Evolutionary conservation across 1,140 invertebrate genomes (phyloP).

Genomic region (Drosophila carrolli): DNA sequence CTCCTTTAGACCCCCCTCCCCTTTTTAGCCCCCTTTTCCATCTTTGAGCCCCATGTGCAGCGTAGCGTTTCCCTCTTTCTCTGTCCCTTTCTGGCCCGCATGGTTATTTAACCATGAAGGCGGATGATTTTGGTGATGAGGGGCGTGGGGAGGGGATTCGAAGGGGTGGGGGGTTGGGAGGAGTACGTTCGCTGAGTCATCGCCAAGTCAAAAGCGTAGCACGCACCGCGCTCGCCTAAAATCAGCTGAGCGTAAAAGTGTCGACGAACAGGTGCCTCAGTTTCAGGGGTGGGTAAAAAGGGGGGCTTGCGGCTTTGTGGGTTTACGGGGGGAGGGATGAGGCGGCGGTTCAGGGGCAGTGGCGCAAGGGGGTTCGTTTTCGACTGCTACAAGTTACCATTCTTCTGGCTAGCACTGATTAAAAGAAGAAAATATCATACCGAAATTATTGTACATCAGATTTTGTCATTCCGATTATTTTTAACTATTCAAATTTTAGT

Average conservation of each 20-base stretch:
- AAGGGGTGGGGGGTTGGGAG: slow-evolving; percentile 14
- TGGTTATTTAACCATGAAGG: slow-evolving; percentile 71
- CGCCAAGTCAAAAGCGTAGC: slow-evolving; percentile 36
- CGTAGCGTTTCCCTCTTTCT: slow-evolving; percentile 46
- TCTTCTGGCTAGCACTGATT: too few species aligned
- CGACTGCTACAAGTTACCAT: too few species aligned
- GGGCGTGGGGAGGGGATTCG: slow-evolving; percentile 13
- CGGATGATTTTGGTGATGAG: slow-evolving; percentile 1
- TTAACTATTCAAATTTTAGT: too few species aligned
- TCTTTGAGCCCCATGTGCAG: slow-evolving; percentile 44
- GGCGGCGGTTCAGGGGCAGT: neutral
- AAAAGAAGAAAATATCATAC: too few species aligned
- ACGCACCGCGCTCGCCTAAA: slow-evolving; percentile 58
- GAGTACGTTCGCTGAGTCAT: slow-evolving; percentile 39
- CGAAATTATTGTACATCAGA: too few species aligned
- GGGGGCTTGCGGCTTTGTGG: neutral
- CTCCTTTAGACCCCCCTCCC: neutral
- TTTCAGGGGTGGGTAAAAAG: neutral
- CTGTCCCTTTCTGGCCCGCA: slow-evolving; percentile 4
- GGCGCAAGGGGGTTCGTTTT: neutral
- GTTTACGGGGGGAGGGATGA: neutral
- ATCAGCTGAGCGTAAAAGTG: slow-evolving; percentile 74
- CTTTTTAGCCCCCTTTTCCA: neutral
- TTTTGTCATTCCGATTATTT: too few species aligned
- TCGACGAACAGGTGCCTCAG: slow-evolving; percentile 67